These are phyloP conservation scores for Eupeodes corollae DNA, from an alignment of 1,140 invertebrate genomes.

Conservation along the genomic window DNA sequence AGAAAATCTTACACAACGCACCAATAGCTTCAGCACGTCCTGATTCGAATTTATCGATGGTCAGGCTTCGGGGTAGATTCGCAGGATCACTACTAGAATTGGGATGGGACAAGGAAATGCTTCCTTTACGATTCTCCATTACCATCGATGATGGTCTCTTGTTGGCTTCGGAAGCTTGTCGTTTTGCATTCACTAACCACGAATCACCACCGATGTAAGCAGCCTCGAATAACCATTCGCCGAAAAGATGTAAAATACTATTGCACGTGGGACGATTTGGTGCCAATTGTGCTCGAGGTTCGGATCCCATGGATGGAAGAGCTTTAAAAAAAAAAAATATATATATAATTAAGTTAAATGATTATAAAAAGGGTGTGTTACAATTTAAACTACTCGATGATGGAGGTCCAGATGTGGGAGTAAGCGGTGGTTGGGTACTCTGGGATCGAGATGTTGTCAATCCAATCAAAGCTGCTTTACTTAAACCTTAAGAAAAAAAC, in stretches of 20 bases:
- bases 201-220: slow-evolving; percentile 71
- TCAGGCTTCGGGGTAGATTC: slow-evolving; percentile 26
- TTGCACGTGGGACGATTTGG: slow-evolving; percentile 75
- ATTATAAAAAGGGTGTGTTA: slow-evolving; percentile 35
- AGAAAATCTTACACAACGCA: slow-evolving; percentile 88
- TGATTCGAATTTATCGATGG: slow-evolving; percentile 59
- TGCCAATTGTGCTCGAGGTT: slow-evolving; percentile 53
- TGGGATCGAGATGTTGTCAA: slow-evolving; percentile 56
- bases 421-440: slow-evolving; percentile 51
- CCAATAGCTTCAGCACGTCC: slow-evolving; percentile 93
- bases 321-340: slow-evolving; percentile 14
- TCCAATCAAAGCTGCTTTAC: slow-evolving; percentile 65
- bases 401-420: slow-evolving; percentile 56
- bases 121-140: slow-evolving; percentile 36
- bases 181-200: slow-evolving; percentile 45
- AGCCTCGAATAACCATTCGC: slow-evolving; percentile 93
- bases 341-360: slow-evolving; percentile 2
- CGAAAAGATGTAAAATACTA: slow-evolving; percentile 90
- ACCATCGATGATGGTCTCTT: slow-evolving; percentile 37
- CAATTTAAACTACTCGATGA: slow-evolving; percentile 53
- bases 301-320: slow-evolving; percentile 41
- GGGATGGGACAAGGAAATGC: slow-evolving; percentile 34
- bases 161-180: slow-evolving; percentile 35
- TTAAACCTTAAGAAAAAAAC: slow-evolving; percentile 48
- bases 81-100: slow-evolving; percentile 32